Evolutionary conservation across 2,797 vertebrate species (phyloP).

Genomic region (Tarsius wallacei): DNA sequence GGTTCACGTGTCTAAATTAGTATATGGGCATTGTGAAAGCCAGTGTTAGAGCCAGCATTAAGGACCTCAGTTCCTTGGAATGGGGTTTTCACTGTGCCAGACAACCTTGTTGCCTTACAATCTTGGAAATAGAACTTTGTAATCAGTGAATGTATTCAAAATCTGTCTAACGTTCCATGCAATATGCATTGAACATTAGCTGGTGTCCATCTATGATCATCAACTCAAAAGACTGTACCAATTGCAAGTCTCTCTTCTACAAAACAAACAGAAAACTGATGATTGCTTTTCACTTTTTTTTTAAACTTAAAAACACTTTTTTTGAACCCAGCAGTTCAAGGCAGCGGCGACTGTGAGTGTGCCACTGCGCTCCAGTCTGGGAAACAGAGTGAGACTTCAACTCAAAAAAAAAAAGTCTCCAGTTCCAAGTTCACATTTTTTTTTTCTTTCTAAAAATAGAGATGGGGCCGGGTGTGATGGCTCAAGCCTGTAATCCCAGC

Average conservation of each 20-base stretch:
- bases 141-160: not conserved
- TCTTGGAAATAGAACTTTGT: not conserved
- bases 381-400: no score
- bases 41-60: accelerated
- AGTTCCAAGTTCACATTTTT: no score
- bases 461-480: no score
- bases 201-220: not conserved
- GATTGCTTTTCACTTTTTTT: no score
- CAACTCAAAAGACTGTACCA: accelerated
- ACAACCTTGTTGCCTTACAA: not conserved
- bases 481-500: no score
- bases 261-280: not conserved
- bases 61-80: not conserved
- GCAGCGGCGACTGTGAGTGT: no score
- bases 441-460: no score
- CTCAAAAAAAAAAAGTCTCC: no score
- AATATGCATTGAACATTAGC: not conserved
- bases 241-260: not conserved
- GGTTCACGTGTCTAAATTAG: no score
- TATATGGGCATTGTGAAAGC: accelerated
- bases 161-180: not conserved
- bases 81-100: not conserved
- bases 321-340: no score
- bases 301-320: no score
- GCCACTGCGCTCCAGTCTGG: no score